Evolutionary conservation across 2,888 invertebrate species (phyloP).

Genomic region (Phrixothrix hirtus): DNA sequence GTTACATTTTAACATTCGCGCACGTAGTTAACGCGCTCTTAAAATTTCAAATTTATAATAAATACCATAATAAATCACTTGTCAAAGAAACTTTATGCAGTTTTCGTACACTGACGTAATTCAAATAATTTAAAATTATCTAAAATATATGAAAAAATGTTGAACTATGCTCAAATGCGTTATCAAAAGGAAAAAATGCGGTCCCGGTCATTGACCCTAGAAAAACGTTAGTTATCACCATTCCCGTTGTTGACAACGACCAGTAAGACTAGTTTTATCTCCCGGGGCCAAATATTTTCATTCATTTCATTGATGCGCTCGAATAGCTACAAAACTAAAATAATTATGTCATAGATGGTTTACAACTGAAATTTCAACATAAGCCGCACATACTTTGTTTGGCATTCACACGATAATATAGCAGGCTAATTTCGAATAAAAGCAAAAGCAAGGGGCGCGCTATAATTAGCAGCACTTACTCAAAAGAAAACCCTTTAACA

Average conservation of each 20-base stretch:
- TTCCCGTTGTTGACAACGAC: slow-evolving; percentile 19
- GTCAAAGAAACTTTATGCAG: neutral
- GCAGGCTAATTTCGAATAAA: neutral
- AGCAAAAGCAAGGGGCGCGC: neutral
- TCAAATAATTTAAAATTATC: neutral
- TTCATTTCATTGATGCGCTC: slow-evolving; percentile 18
- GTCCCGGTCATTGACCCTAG: slow-evolving; percentile 18
- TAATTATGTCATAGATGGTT: neutral
- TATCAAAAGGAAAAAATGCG: slow-evolving; percentile 13
- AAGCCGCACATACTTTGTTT: neutral
- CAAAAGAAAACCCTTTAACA: slow-evolving; percentile 6
- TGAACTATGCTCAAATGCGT: neutral
- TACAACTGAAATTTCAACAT: neutral
- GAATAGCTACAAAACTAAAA: neutral
- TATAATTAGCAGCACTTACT: slow-evolving; percentile 5
- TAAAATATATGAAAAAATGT: neutral
- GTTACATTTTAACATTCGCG: no score
- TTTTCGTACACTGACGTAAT: neutral
- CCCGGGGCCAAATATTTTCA: slow-evolving; percentile 14
- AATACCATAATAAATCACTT: neutral
- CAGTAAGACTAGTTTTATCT: slow-evolving; percentile 14
- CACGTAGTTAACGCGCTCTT: no score
- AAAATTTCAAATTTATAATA: no score
- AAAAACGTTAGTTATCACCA: slow-evolving; percentile 18
- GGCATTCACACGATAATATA: neutral